Percentiles rank a stretch among this genome's conserved stretches.
Evolutionary conservation across 1,140 invertebrate species (phyloP).

Genomic region (Plutomurus gul): DNA sequence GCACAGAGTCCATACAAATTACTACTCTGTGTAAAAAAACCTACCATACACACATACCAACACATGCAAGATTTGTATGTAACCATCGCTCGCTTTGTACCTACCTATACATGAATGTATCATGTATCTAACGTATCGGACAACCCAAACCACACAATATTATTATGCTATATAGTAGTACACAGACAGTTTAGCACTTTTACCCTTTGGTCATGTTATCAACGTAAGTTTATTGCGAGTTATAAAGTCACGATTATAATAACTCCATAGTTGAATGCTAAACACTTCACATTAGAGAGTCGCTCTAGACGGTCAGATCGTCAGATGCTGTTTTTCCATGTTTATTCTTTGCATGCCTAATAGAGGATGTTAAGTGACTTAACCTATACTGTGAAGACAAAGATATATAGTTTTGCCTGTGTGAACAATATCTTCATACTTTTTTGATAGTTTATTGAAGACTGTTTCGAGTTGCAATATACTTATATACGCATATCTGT

Average conservation of each 20-base stretch:
- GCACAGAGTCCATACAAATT: too few species aligned
- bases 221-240: neutral
- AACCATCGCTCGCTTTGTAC: too few species aligned
- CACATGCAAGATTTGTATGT: too few species aligned
- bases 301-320: neutral
- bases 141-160: too few species aligned
- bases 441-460: too few species aligned
- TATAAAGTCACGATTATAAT: conserved; percentile 3
- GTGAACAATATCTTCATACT: too few species aligned
- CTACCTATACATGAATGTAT: too few species aligned
- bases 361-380: neutral
- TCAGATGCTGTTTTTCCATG: neutral
- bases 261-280: neutral
- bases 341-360: neutral
- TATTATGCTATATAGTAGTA: neutral
- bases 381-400: neutral
- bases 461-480: too few species aligned
- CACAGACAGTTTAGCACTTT: neutral
- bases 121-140: too few species aligned
- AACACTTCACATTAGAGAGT: neutral
- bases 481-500: too few species aligned
- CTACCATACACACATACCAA: too few species aligned
- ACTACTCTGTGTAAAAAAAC: too few species aligned
- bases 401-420: neutral
- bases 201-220: neutral